Percentiles rank a stretch among this genome's conserved stretches.
Evolutionary conservation across 2,888 invertebrate genomes (phyloP).

Genomic region (Drosophila pegasa): DNA sequence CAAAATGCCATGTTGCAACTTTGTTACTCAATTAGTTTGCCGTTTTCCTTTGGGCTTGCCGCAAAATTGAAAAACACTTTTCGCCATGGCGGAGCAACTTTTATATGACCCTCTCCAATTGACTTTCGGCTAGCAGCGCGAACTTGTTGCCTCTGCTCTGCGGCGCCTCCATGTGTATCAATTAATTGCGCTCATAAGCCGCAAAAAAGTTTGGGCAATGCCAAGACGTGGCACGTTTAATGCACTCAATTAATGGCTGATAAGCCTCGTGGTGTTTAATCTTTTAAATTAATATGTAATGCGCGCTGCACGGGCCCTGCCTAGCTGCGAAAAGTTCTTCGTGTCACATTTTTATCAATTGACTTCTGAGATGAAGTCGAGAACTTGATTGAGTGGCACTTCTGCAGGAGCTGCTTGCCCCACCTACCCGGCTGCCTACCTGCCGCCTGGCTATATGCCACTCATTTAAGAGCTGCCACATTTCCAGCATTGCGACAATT

Average conservation of each 20-base stretch:
- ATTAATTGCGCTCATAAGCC: constrained; percentile 75
- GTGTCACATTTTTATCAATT: constrained; percentile 38
- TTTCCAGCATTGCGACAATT: constrained; percentile 36
- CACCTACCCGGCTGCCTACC: constrained; percentile 20
- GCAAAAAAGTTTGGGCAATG: constrained; percentile 60
- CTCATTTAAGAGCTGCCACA: constrained; percentile 28
- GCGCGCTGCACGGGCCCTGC: constrained; percentile 6
- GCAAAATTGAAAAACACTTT: constrained; percentile 76
- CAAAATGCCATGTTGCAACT: constrained; percentile 74
- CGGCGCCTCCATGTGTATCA: constrained; percentile 78
- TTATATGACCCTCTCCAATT: constrained; percentile 65
- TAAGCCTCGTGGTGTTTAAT: constrained; percentile 33
- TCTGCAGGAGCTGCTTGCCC: constrained; percentile 8
- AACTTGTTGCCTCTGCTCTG: constrained; percentile 57
- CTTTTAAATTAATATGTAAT: constrained; percentile 42
- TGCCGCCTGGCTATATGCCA: constrained; percentile 12
- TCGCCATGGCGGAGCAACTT: constrained; percentile 56
- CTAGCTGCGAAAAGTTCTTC: constrained; percentile 24
- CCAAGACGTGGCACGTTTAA: constrained; percentile 49
- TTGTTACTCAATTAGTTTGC: constrained; percentile 82
- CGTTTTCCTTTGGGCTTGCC: constrained; percentile 62
- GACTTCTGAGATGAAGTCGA: constrained; percentile 48
- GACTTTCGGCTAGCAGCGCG: constrained; percentile 56
- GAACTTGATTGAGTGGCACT: constrained; percentile 54
- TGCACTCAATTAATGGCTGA: constrained; percentile 60